Evolutionary conservation across 2,113 vertebrate species (phyloP).

Genomic region (Sapayoa aenigma): DNA sequence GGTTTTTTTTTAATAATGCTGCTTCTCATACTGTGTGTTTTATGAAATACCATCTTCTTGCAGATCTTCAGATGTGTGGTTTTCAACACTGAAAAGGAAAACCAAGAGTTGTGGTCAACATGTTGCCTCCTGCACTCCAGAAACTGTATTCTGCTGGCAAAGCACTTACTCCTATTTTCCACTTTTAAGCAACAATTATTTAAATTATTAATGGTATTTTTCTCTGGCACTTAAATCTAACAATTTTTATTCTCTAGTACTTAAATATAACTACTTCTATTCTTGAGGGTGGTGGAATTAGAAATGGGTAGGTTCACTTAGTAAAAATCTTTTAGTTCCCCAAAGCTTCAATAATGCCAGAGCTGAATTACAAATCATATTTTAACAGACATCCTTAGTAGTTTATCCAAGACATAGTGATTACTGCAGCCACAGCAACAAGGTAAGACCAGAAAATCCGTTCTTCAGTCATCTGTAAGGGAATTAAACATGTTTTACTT

Average conservation of each 20-base stretch:
- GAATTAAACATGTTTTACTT: neutral
- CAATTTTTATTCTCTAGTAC: neutral
- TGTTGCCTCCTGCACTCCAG: neutral
- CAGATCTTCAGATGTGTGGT: fast-evolving
- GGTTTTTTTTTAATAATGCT: neutral
- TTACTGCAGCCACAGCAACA: neutral
- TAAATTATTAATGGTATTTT: neutral
- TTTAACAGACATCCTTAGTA: neutral
- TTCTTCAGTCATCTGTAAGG: neutral
- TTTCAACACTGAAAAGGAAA: neutral
- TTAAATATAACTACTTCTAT: neutral
- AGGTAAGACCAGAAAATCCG: neutral
- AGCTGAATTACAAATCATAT: neutral
- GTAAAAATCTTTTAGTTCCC: neutral
- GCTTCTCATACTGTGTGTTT: neutral
- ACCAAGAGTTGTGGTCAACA: neutral
- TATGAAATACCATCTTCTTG: neutral
- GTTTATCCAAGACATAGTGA: neutral
- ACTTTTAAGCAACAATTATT: neutral
- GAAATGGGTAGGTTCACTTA: neutral
- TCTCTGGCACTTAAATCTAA: neutral
- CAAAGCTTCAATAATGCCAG: neutral
- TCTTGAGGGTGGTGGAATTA: neutral
- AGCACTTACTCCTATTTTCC: neutral
- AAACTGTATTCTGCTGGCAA: neutral